Percentiles rank a stretch among this genome's conserved stretches.
Conservation (phyloP, 2,797 vertebrate genomes). For the Cottoperca gobio region DNA sequence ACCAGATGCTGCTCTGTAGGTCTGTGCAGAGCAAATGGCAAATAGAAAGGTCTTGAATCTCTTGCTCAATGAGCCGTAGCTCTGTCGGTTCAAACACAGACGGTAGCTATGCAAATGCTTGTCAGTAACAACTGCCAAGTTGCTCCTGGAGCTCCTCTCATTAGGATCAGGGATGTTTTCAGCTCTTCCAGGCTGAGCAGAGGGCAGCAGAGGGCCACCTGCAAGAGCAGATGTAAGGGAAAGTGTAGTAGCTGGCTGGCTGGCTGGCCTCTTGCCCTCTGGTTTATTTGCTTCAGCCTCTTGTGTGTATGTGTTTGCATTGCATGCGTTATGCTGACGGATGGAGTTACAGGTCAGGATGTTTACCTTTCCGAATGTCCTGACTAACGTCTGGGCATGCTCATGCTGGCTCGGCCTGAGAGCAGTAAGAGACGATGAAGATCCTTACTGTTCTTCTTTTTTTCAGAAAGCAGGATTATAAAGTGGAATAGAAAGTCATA, state of each 20-base stretch:
- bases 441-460: not conserved
- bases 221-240: conserved; percentile 45
- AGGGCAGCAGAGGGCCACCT: conserved; percentile 22
- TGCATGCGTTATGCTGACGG: conserved; percentile 44
- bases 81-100: conserved; percentile 19
- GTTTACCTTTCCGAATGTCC: conserved; percentile 69
- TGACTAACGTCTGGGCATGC: conserved; percentile 57
- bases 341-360: conserved; percentile 69
- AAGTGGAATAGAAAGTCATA: not conserved
- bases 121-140: conserved; percentile 21
- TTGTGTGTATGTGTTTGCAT: conserved; percentile 26
- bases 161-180: conserved; percentile 49
- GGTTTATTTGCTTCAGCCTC: conserved; percentile 56
- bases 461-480: not conserved
- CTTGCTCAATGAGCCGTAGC: conserved; percentile 26
- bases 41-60: conserved; percentile 26
- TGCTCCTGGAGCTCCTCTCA: conserved; percentile 47
- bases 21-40: conserved; percentile 17
- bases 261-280: conserved; percentile 17
- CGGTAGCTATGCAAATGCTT: conserved; percentile 30
- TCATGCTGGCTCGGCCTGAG: conserved; percentile 43
- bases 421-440: not conserved
- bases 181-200: conserved; percentile 27
- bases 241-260: conserved; percentile 33
- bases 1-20: conserved; percentile 15